Evolutionary conservation across 2,888 invertebrate species (phyloP), one percentile per base, ranked within the genome.

Genomic region (Cyclophora punctaria): DNA sequence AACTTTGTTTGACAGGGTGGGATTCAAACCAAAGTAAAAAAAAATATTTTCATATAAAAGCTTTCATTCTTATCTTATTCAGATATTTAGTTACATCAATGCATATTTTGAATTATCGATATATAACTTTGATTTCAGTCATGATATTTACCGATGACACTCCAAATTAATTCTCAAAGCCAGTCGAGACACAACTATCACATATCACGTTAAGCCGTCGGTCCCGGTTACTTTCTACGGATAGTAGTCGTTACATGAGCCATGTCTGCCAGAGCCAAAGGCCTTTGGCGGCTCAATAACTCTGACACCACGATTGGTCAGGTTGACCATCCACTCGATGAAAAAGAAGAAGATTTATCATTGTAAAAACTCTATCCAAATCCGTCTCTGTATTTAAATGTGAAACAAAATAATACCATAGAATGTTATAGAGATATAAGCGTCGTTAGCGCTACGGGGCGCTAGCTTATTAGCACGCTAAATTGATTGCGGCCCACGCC

Each of bases 401-500:
- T 51, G 51, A 44, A 41, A 53, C 56, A 55, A 20, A 52, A 53
- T 49, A 55, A 51, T 71, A 71, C 66, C 64, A 62, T 60, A 5
- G 37, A 62, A 60, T 49, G 55, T 56, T 57, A 59, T 56, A 63
- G 59, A 69, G 62, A 63, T 70, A 64, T 63, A 73, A 62, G 63
- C 66, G 60, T 69, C 73, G 74, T 80, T 75, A 73, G 63, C 78
- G 62, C 80, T 48, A 65, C 72, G 60, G 80, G 82, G 62, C 69
- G 62, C 66, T 49, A 59, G 60, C 64, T 69, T 71, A 75, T 78
- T 78, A 75, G 72, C 69, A 67, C 67, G 75, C 75, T 73, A 76
- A 82, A 80, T 81, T 80, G 75, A 76, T 75, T 74, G 73, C 56
- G 59, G 66, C 80, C 82, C 65, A 76, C 78, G 64, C 58, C 50